Evolutionary conservation across 2,113 vertebrate genomes (phyloP).

Genomic region (Cynopterus brachyotis): DNA sequence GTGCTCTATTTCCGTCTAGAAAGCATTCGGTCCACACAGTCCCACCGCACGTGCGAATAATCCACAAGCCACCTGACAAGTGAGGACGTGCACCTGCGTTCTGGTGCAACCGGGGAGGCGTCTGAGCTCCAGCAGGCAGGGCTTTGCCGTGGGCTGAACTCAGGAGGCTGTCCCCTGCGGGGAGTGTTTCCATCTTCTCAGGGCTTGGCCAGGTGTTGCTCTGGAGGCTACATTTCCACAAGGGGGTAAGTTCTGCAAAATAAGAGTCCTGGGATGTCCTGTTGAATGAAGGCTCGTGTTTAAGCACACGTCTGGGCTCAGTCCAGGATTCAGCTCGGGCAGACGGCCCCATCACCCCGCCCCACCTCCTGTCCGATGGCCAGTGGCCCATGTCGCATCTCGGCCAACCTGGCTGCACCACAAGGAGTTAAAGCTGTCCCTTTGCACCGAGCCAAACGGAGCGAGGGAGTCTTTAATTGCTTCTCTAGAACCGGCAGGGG

Average conservation of each 20-base stretch:
- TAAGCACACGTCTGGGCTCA: not conserved
- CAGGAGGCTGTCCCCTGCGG: constrained; percentile 6
- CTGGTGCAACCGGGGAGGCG: constrained; percentile 11
- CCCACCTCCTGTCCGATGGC: not conserved
- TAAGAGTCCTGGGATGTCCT: not conserved
- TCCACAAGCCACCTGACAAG: constrained; percentile 69
- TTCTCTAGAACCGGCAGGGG: constrained; percentile 40
- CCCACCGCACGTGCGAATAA: constrained; percentile 71
- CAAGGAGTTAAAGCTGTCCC: constrained; percentile 63
- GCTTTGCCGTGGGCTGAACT: not conserved
- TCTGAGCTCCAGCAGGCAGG: not conserved
- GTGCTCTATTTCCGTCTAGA: constrained; percentile 43
- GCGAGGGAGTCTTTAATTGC: constrained; percentile 47
- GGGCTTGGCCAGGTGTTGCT: not conserved
- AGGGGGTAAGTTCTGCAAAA: not conserved
- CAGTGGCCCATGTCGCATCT: not conserved
- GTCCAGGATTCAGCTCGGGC: not conserved
- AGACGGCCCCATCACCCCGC: not conserved
- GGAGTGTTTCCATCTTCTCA: constrained; percentile 44
- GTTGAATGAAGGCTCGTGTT: not conserved
- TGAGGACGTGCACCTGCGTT: constrained; percentile 56
- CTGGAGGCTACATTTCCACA: not conserved
- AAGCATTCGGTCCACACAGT: constrained; percentile 40
- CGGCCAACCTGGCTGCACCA: not conserved
- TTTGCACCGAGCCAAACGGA: not conserved